Base-by-base conservation (phyloP, 2,888 invertebrate genomes). In the Hypena proboscidalis region DNA sequence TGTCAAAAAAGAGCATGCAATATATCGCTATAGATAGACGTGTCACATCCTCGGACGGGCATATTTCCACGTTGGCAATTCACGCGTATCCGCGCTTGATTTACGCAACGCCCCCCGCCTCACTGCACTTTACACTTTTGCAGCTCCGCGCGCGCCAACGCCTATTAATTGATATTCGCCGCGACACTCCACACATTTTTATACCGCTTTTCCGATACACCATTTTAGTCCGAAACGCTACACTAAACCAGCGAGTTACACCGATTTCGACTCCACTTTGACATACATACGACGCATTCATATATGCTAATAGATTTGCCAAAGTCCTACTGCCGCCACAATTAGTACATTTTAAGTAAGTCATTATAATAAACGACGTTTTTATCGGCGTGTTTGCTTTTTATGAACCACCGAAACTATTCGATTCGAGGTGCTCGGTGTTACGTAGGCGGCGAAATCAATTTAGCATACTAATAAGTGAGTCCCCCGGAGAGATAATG, bases 51-150 rank as follows among this genome's bases (percentile, higher is more conserved):
- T 54, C 39, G 37, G 49, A 50, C 62, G 53, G 61, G 52, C 56
- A 70, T 80, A 76, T 80, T 83, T 82, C 79, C 80, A 80, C 75
- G 77, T 72, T 74, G 81, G 76, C 82, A 82, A 82, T 83, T 77
- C 77, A 74, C 77, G 79, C 79, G 74, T 70, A 75, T 71, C 76
- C 70, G 58, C 67, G 69, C 76, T 82, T 87, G 89, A 87, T 88
- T 88, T 88, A 89, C 87, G 85, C 70, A 83, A 83, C 80, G 81
- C 83, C 74, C 77, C 72, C 80, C 74, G 89, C 83, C 76, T 84
- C 82, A 68, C 70, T 87, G 89, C 86, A 83, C 80, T 90, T 89
- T 88, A 89, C 89, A 90, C 85, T 87, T 89, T 89, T 88, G 83
- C 89, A 89, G 85, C 73, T 81, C 77, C 70, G 76, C 81, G 82